Evolutionary conservation across 2,113 vertebrate genomes (phyloP), one percentile per base, ranked within the genome.

Genomic region (Bufo bufo): DNA sequence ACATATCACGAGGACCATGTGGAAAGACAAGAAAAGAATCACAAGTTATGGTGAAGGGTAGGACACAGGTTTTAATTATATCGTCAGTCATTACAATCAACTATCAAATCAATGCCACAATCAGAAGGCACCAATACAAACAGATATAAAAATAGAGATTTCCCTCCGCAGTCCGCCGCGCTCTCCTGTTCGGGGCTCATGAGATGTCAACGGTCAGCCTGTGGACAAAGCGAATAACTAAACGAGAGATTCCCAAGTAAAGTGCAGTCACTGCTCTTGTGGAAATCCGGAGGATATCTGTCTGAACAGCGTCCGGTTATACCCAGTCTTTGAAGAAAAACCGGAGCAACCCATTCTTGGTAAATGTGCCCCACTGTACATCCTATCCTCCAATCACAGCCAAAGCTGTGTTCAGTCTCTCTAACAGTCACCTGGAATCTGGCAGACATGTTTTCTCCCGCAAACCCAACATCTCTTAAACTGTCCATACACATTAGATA

Each of bases 101-200:
- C 8, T 50, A 75, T 75, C 16, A 50, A 75, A 74, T 74, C 45
- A 74, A 17, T 74, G 13, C 71, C 17, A 59, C 43, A 63, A 47
- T 82, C 56, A 59, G 10, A 65, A 82, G 80, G 80, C n/a, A 43
- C 16, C 23, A 20, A 58, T 80, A 80, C 14, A 80, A 80, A 80
- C 23, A 58, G n/a, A 59, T 80, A 80, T 33, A 80, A 80, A 80
- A 80, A 80, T 80, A 80, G 3, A 80, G 50, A 58, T 58, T 58
- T 80, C n/a, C 13, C 54, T 43, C 50, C 3, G n/a, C 19, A 11
- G n/a, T 77, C 49, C 8, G 10, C 11, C 4, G 3, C 10, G 52
- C 54, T 23, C 19, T 80, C 12, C 54, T 17, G 6, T 4, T 16
- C 9, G 23, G 52, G 54, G 54, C 77, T 54, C 77, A 14, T 43